A percentile compares a stretch with the other conserved stretches of the same genome.
Conservation (phyloP, 1,140 invertebrate genomes). For the Cyrtorhinus lividipennis region DNA sequence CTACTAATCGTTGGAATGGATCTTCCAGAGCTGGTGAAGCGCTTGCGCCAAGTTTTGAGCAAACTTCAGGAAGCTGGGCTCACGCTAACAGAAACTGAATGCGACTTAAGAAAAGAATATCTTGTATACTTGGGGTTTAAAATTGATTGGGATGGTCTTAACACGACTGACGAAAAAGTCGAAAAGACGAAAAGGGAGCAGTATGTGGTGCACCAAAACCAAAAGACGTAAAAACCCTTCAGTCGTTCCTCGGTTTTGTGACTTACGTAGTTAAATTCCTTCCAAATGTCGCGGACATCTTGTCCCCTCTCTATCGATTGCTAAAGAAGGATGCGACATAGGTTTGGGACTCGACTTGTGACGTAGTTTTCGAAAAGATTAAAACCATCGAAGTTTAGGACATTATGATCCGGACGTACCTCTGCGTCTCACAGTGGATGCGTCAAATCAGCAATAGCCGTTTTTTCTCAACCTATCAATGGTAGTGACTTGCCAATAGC, state of each 20-base stretch:
- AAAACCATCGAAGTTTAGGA: not conserved
- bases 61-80: constrained; percentile 14
- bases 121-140: constrained; percentile 11
- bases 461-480: not conserved
- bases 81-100: not conserved
- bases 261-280: not conserved
- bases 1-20: constrained; percentile 8
- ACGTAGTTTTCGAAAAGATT: not conserved
- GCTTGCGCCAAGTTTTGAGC: not conserved
- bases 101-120: not conserved
- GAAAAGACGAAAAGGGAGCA: too few species aligned
- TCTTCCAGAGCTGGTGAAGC: not conserved
- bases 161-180: not conserved
- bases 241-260: constrained; percentile 3
- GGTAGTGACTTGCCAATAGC: not conserved
- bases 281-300: not conserved
- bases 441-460: not conserved
- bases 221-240: constrained; percentile 2
- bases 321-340: not conserved
- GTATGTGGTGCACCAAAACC: not conserved
- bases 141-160: not conserved
- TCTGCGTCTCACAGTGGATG: not conserved
- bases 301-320: not conserved
- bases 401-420: not conserved
- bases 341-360: not conserved